Percentiles rank a stretch among this genome's conserved stretches.
These are phyloP conservation scores for Synanceia verrucosa DNA, from an alignment of 2,797 vertebrate species.

Conservation along the genomic window DNA sequence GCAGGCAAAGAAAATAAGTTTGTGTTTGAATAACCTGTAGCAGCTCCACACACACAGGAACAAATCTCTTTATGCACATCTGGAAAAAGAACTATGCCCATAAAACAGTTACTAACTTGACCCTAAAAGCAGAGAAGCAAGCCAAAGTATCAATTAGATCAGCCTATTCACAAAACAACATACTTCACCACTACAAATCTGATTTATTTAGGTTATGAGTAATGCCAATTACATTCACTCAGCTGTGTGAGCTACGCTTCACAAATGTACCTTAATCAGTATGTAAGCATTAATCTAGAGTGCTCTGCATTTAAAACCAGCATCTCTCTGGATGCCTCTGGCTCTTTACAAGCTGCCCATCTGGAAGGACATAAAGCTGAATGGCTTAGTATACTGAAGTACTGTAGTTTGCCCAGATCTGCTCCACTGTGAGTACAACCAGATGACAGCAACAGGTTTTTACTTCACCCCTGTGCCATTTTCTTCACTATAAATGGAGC, in stretches of 20 bases:
- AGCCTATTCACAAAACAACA: not conserved
- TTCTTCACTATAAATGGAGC: not conserved
- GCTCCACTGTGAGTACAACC: constrained; percentile 9
- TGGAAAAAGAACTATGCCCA: not conserved
- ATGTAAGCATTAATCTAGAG: constrained; percentile 12
- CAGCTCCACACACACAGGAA: not conserved
- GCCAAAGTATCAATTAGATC: not conserved
- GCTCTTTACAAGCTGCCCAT: constrained; percentile 21
- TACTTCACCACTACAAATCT: not conserved
- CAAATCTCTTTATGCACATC: not conserved
- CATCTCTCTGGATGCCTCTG: constrained; percentile 24
- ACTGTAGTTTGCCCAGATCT: constrained; percentile 18
- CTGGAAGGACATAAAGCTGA: constrained; percentile 32
- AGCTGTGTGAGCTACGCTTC: not conserved
- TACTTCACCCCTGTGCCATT: not conserved
- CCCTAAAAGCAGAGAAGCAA: not conserved
- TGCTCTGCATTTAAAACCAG: constrained; percentile 21
- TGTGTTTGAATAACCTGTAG: too few species aligned
- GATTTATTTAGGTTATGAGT: not conserved
- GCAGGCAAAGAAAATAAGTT: too few species aligned
- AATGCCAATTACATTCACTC: not conserved
- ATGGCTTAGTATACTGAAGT: constrained; percentile 3
- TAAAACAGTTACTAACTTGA: not conserved
- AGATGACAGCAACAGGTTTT: constrained; percentile 24
- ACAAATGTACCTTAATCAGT: constrained; percentile 22